Percentiles rank a stretch among this genome's conserved stretches.
These are phyloP conservation scores for Eulemur mongoz DNA, from an alignment of 2,797 vertebrate genomes.

Conservation along the genomic window DNA sequence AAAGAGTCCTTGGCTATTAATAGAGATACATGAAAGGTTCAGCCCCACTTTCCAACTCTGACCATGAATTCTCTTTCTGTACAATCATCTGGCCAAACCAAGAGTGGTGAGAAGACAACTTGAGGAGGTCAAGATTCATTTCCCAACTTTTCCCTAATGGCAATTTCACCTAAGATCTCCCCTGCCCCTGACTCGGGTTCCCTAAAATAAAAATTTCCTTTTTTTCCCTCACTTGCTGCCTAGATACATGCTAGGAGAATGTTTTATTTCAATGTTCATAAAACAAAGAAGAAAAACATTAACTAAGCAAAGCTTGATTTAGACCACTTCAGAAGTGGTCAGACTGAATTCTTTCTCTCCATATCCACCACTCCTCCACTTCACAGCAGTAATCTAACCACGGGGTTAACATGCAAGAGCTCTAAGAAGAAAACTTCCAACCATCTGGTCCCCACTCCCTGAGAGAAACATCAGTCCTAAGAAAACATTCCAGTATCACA, in stretches of 20 bases:
- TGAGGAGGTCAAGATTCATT: neutral
- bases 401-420: neutral
- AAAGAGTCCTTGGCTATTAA: neutral
- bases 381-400: neutral
- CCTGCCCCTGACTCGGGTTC: neutral
- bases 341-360: neutral
- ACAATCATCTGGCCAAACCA: neutral
- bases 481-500: neutral
- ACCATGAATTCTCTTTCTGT: neutral
- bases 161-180: neutral
- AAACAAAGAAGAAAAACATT: conserved; percentile 20
- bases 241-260: neutral
- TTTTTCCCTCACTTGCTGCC: neutral
- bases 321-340: conserved; percentile 3
- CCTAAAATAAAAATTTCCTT: neutral
- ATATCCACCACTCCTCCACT: neutral
- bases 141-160: neutral
- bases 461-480: neutral
- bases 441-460: neutral
- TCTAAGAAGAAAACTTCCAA: neutral
- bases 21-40: neutral
- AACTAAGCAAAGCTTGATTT: conserved; percentile 7
- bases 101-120: neutral
- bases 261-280: neutral
- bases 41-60: neutral